Base-by-base conservation (phyloP, 2,797 vertebrate species). In the Moxostoma hubbsi region DNA sequence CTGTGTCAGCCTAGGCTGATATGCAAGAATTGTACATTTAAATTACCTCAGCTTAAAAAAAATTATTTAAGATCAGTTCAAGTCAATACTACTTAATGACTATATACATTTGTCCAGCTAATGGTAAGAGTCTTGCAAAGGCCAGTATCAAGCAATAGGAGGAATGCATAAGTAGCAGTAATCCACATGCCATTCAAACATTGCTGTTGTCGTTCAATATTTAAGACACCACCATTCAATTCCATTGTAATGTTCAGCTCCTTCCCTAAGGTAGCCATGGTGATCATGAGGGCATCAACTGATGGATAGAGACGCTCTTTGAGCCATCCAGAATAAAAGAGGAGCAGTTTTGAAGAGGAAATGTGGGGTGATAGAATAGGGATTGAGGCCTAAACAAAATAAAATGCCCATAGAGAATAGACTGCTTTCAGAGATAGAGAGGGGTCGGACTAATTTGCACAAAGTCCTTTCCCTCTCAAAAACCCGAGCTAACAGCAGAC, bases 371-470 rank as follows among this genome's bases (percentile, higher is more conserved):
- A 75, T 70, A 73, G 59, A 75, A 72, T 68, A 80, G 71, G 65
- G 62, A 85, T 82, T 89, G 83, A 86, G 85, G 90, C 84, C 87
- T 63, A 66, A 89, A 89, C 81, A 83, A 85, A 81, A 83, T 72
- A 86, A 74, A 87, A 82, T 81, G 63, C 77, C 79, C 84, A 85
- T 86, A 88, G 86, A 89, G 89, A 88, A 88, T 84, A 69, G 75
- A 85, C 78, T 82, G 82, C 87, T 86, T 82, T 87, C 55, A 79
- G 76, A 83, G 84, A 86, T 65, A 81, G 77, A 84, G 82, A 83
- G 77, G 79, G 80, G 88, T 89, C 87, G 87, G 86, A 83, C 85
- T 90, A 87, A 89, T 93, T 91, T 90, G 87, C 86, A 90, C 85
- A 64, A 81, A 88, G 87, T 84, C 84, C 80, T 86, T 81, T 87